Base-by-base conservation (phyloP, 2,888 invertebrate genomes). In the Listrodromus nycthemerus region DNA sequence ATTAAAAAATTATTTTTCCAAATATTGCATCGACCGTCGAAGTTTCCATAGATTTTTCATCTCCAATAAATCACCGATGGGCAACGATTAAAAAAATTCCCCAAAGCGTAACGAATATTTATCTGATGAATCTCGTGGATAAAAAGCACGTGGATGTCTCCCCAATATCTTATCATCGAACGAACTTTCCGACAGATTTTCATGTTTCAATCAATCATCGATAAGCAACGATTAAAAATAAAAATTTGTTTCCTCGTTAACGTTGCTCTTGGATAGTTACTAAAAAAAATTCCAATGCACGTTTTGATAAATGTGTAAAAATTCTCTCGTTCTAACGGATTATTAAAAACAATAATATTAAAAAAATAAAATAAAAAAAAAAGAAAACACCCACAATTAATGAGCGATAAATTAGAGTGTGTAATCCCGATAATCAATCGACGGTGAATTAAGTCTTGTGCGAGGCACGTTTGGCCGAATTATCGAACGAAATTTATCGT, bases 301-400 rank as follows among this genome's bases (percentile, higher is more conserved):
- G 10, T 27, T 69, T 19, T 19, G 50, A 69, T 69, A 69, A 30
- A 19, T 1, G 30, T 30, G 30, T 10, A 7, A 6, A 8, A 58
- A 58, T 45, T 45, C 16, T n/a, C n/a, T 41, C 27, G 41, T 27
- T 45, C 55, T 45, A 71, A 61, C 27, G 37, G 55, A 37, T 55
- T 8, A 24, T 3, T 16, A 21, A 10, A 4, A 30, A n/a, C 19
- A 27, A 67, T 27, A 30, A 48, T 8, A 21, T 27, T 3, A 30
- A 10, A 37, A 37, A 7, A 10, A 10, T 5, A 37, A 37, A n/a
- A n/a, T n/a, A n/a, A n/a, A n/a, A n/a, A n/a, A n/a, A n/a, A n/a
- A n/a, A n/a, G n/a, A n/a, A n/a, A n/a, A n/a, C n/a, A n/a, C n/a
- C n/a, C n/a, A n/a, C n/a, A n/a, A n/a, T n/a, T 37, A 2, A 2